Evolutionary conservation across 2,888 invertebrate genomes (phyloP).

Genomic region (Apamea sordens): DNA sequence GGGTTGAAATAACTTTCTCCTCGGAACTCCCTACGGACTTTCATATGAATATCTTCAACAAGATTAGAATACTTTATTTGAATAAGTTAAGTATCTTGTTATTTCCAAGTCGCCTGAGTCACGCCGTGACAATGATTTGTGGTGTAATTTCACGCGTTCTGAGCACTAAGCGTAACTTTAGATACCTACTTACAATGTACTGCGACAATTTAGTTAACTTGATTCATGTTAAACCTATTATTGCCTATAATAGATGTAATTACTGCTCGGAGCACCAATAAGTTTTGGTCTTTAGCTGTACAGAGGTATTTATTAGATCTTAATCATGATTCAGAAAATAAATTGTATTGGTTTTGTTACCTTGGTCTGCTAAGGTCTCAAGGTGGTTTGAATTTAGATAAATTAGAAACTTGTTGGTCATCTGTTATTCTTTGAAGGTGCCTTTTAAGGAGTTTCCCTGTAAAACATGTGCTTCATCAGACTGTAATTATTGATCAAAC

Average conservation of each 20-base stretch:
- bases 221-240: slow-evolving; percentile 34
- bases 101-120: slow-evolving; percentile 40
- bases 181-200: slow-evolving; percentile 19
- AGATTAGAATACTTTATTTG: slow-evolving; percentile 19
- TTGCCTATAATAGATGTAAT: slow-evolving; percentile 29
- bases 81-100: slow-evolving; percentile 29
- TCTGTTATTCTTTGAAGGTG: background rate
- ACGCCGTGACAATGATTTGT: slow-evolving; percentile 60
- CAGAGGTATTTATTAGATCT: slow-evolving; percentile 1
- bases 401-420: slow-evolving; percentile 21
- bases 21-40: background rate
- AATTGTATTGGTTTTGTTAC: slow-evolving; percentile 23
- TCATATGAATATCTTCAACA: slow-evolving; percentile 9
- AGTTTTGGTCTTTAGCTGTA: background rate
- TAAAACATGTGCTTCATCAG: background rate
- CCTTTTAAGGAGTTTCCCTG: background rate
- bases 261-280: slow-evolving; percentile 3
- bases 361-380: slow-evolving; percentile 14
- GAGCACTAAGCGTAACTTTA: slow-evolving; percentile 57
- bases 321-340: slow-evolving; percentile 30
- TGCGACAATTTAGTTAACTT: slow-evolving; percentile 35
- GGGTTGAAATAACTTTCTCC: slow-evolving; percentile 20
- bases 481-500: background rate
- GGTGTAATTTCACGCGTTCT: slow-evolving; percentile 73
- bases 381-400: slow-evolving; percentile 30